Percentiles rank a stretch among this genome's conserved stretches.
Evolutionary conservation across 92 coral and sea anemone species (phyloP).

Genomic region (Phenganax subtilis): DNA sequence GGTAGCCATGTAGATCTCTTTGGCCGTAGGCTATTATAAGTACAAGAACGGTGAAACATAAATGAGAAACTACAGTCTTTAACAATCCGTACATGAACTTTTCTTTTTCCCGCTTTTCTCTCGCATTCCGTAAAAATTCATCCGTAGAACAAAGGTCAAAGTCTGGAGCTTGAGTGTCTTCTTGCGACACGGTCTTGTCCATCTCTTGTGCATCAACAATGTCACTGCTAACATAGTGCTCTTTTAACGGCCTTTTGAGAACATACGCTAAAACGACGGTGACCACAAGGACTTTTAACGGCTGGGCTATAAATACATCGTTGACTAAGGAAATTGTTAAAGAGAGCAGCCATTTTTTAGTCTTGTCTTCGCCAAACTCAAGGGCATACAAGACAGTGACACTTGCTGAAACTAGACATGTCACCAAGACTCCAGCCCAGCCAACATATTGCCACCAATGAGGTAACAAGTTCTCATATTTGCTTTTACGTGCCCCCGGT

Average conservation of each 20-base stretch:
- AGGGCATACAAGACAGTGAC: constrained; percentile 78
- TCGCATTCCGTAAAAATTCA: constrained; percentile 58
- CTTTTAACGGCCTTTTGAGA: constrained; percentile 61
- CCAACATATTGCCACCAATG: constrained; percentile 78
- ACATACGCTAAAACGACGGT: constrained; percentile 68
- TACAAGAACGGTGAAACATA: constrained; percentile 55
- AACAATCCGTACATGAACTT: constrained; percentile 65
- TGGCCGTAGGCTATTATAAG: constrained; percentile 81
- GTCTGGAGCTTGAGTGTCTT: constrained; percentile 35
- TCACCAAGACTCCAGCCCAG: constrained; percentile 62
- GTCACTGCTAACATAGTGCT: constrained; percentile 19
- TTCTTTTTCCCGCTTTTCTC: constrained; percentile 66
- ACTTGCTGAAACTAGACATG: constrained; percentile 59
- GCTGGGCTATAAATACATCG: constrained; percentile 86
- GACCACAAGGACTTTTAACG: constrained; percentile 68
- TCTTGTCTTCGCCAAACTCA: constrained; percentile 69
- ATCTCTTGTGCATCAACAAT: constrained; percentile 25
- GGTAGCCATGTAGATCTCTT: constrained; percentile 61
- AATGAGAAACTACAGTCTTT: constrained; percentile 58
- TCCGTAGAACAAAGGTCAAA: constrained; percentile 46
- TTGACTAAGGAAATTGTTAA: constrained; percentile 75
- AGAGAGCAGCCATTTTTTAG: constrained; percentile 86
- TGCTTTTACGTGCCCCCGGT: background rate
- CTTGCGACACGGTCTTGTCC: constrained; percentile 3
- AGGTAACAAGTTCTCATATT: constrained; percentile 47